Conservation (phyloP, 2,888 invertebrate species). For the Protodeltote pygarga region DNA sequence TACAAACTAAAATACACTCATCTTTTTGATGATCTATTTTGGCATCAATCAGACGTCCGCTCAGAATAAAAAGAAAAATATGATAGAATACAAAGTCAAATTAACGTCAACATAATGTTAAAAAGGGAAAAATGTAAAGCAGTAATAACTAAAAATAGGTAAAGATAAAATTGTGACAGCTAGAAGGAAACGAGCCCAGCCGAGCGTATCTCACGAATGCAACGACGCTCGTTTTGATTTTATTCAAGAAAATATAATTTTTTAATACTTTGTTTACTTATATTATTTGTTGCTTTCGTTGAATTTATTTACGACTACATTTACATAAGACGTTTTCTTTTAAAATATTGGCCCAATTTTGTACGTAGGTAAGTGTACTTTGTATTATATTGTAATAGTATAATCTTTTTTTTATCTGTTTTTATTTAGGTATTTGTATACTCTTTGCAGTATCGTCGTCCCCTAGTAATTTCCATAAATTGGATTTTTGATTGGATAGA, state of each 20-base stretch:
- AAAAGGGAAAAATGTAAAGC: conserved; percentile 60
- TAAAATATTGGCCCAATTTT: conserved; percentile 8
- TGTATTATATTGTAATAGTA: too few species aligned
- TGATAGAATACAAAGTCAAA: conserved; percentile 51
- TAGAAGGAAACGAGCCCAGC: conserved; percentile 69
- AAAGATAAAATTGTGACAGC: conserved; percentile 76
- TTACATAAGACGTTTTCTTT: conserved; percentile 5
- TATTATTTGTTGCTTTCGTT: conserved; percentile 32
- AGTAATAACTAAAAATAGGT: conserved; percentile 69
- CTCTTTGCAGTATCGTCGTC: too few species aligned
- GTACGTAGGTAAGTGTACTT: too few species aligned
- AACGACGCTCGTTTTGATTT: conserved; percentile 66
- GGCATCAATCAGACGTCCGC: conserved; percentile 9
- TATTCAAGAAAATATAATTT: conserved; percentile 67
- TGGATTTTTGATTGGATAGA: too few species aligned
- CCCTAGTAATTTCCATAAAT: too few species aligned
- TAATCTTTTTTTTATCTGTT: too few species aligned
- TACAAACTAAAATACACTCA: not conserved
- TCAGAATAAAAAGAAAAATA: conserved; percentile 15
- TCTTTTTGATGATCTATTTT: conserved; percentile 14
- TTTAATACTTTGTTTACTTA: conserved; percentile 51
- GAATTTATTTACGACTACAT: conserved; percentile 20
- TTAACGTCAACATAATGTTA: conserved; percentile 59
- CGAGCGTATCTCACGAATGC: conserved; percentile 72
- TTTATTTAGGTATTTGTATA: too few species aligned